These are phyloP conservation scores for Calephelis perditalis DNA, from an alignment of 2,888 invertebrate species.

Conservation along the genomic window DNA sequence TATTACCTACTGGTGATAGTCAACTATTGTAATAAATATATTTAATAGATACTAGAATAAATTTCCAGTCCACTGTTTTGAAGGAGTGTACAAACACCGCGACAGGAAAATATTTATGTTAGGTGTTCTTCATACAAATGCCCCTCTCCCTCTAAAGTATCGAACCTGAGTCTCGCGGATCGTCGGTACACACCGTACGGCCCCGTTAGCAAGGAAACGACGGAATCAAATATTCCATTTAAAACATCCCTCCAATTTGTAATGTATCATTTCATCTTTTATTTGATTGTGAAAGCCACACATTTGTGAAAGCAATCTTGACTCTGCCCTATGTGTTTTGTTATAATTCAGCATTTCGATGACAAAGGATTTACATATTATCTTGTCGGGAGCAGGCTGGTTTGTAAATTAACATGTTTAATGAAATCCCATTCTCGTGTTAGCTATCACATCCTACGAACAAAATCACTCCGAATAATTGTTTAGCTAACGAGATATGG, in stretches of 20 bases:
- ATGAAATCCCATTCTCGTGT: slow-evolving; percentile 13
- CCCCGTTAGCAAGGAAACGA: too few relatives aligned
- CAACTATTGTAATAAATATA: too few relatives aligned
- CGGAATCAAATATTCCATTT: too few relatives aligned
- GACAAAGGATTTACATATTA: slow-evolving; percentile 27
- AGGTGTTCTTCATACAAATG: too few relatives aligned
- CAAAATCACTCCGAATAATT: slow-evolving; percentile 13
- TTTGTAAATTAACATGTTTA: slow-evolving; percentile 27
- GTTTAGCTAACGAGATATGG: slow-evolving; percentile 10
- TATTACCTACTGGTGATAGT: too few relatives aligned
- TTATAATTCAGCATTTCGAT: slow-evolving; percentile 26
- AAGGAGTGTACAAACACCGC: too few relatives aligned
- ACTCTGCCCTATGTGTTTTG: slow-evolving; percentile 24
- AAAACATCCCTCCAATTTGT: background rate
- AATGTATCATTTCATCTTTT: slow-evolving; percentile 12
- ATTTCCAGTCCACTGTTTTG: too few relatives aligned
- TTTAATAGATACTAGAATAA: too few relatives aligned
- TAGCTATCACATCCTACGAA: slow-evolving; percentile 12
- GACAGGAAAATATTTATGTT: too few relatives aligned
- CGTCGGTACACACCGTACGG: too few relatives aligned
- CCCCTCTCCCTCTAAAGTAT: too few relatives aligned
- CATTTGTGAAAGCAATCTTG: slow-evolving; percentile 20
- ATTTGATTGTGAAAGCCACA: slow-evolving; percentile 3
- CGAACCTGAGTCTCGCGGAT: too few relatives aligned
- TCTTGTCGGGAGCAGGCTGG: slow-evolving; percentile 24